Conservation (phyloP, 2,888 invertebrate genomes). For the Trichopoda pennipes region DNA sequence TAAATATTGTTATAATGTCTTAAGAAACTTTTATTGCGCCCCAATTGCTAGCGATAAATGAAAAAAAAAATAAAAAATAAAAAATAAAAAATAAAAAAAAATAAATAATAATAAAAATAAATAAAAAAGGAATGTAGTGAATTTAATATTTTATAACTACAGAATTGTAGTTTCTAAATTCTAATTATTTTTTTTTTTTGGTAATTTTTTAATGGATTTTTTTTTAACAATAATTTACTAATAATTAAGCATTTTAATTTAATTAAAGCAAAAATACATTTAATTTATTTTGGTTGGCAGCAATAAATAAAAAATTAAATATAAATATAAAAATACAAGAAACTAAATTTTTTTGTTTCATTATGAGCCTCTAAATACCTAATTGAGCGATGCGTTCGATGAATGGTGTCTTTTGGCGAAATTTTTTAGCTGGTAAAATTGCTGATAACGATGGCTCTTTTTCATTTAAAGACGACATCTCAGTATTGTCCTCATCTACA, state of each 20-base stretch:
- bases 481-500: constrained; percentile 67
- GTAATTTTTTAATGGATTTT: no score
- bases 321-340: constrained; percentile 7
- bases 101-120: no score
- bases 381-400: constrained; percentile 79
- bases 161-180: constrained; percentile 24
- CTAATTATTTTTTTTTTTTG: background rate
- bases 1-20: no score
- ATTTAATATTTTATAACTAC: background rate
- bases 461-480: constrained; percentile 66
- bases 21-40: background rate
- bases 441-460: constrained; percentile 44
- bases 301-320: constrained; percentile 9
- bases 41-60: background rate
- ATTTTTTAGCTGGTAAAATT: constrained; percentile 74
- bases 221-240: background rate
- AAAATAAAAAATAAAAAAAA: no score
- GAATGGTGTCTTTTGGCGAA: constrained; percentile 79
- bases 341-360: constrained; percentile 10
- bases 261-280: constrained; percentile 40
- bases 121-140: no score
- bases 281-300: constrained; percentile 23
- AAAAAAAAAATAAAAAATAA: background rate
- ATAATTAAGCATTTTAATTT: constrained; percentile 21
- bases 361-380: constrained; percentile 74